Evolutionary conservation across 1,140 invertebrate genomes (phyloP).

Genomic region (Lordiphosa clarofinis): DNA sequence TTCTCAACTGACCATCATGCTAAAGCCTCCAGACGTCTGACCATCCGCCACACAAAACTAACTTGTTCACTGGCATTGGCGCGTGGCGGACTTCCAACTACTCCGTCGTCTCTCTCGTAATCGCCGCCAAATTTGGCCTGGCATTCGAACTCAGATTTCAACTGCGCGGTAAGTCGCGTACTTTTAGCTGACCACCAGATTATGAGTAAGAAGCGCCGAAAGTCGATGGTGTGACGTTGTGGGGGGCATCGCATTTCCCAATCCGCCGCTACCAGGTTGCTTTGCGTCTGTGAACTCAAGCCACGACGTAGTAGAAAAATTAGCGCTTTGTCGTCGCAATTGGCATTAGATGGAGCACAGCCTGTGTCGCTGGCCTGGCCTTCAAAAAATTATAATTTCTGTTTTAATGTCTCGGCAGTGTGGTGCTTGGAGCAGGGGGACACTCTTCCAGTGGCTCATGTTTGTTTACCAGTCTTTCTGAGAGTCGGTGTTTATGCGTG

Average conservation of each 20-base stretch:
- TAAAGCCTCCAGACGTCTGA: too few relatives aligned
- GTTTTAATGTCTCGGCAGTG: constrained; percentile 49
- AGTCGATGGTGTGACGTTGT: not conserved
- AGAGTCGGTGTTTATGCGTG: constrained; percentile 2
- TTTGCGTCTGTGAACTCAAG: not conserved
- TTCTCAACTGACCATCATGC: too few relatives aligned
- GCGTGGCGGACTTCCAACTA: too few relatives aligned
- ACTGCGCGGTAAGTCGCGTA: constrained; percentile 11
- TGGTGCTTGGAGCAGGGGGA: not conserved
- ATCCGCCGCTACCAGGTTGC: too few relatives aligned
- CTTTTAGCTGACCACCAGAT: constrained; percentile 4
- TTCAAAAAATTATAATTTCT: constrained; percentile 76
- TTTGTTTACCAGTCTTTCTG: constrained; percentile 37
- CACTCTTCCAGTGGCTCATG: constrained; percentile 33
- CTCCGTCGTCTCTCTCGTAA: too few relatives aligned
- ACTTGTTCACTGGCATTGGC: too few relatives aligned
- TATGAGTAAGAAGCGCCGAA: too few relatives aligned
- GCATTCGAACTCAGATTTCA: too few relatives aligned
- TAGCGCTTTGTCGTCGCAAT: constrained; percentile 38
- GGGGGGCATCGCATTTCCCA: too few relatives aligned
- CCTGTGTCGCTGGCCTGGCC: constrained; percentile 34
- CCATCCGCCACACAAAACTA: too few relatives aligned
- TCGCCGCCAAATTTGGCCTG: too few relatives aligned
- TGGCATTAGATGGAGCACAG: constrained; percentile 56
- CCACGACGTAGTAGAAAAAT: constrained; percentile 47